phyloP scores from a whole-genome alignment of 2,113 vertebrate genomes.

The Protomyctophum bolini region DNA sequence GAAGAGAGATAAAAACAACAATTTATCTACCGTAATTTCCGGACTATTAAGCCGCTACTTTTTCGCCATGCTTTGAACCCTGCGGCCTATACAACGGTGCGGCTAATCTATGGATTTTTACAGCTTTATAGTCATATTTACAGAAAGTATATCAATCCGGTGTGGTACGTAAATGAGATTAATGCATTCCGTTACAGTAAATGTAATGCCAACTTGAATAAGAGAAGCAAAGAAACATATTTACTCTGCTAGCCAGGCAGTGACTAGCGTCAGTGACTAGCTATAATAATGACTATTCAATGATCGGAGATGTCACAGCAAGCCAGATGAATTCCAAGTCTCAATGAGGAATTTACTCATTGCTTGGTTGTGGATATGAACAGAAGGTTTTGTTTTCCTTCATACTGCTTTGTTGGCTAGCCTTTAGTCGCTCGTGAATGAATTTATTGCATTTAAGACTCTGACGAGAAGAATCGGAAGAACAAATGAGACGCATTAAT shows the following conservation, averaged over 20 bases:
- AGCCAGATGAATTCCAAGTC: too few species aligned
- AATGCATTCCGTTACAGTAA: constrained; percentile 29
- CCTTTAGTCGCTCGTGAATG: constrained; percentile 64
- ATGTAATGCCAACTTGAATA: constrained; percentile 36
- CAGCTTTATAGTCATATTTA: too few species aligned
- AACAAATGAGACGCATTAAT: constrained; percentile 26
- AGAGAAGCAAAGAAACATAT: constrained; percentile 40
- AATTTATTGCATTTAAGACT: constrained; percentile 34
- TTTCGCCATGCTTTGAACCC: too few species aligned
- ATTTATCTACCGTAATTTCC: too few species aligned
- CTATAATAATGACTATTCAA: too few species aligned
- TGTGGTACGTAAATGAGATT: constrained; percentile 14
- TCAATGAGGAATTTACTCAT: too few species aligned
- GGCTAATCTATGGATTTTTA: too few species aligned
- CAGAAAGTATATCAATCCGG: not conserved
- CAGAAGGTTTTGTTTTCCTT: constrained; percentile 50
- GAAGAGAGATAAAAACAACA: not conserved
- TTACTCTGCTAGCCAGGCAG: constrained; percentile 15
- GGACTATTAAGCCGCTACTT: too few species aligned
- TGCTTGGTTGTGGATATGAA: constrained; percentile 41
- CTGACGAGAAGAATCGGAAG: constrained; percentile 32
- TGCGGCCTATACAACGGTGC: too few species aligned
- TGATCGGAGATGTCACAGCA: too few species aligned
- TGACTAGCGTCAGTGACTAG: too few species aligned
- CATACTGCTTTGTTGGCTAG: constrained; percentile 41